Base-by-base conservation (phyloP, 2,888 invertebrate species). In the Halictus quadricinctus region DNA sequence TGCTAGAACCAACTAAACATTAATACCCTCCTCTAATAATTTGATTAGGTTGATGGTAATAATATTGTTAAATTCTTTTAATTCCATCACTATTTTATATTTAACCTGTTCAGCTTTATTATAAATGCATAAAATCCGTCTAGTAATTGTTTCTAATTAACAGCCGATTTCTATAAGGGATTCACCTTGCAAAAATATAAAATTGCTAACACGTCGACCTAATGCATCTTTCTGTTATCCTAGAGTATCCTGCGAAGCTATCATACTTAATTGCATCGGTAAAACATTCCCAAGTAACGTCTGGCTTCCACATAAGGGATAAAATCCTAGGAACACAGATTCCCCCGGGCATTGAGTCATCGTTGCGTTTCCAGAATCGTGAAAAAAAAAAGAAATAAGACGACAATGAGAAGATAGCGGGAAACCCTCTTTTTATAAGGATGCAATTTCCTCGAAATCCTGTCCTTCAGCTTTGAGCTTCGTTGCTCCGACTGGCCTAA, bases 281-380 rank as follows among this genome's bases (percentile, higher is more conserved):
- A 25, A 12, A 64, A 25, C 21, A n/a, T 36, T 58, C 58, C 41
- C n/a, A 58, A 29, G 41, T n/a, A 70, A 43, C n/a, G 4, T 21
- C 6, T 12, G n/a, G 0, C n/a, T 43, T 70, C 36, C 41, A n/a
- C 12, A 43, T 70, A 70, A n/a, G 41, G 70, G 70, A 70, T 21
- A 43, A 41, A 6, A 21, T 58, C 58, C 50, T 25, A 70, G 25
- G 46, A 64, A 41, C n/a, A 77, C 64, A 54, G 4, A 6, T 13
- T n/a, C 58, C 12, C 58, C 12, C n/a, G 58, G n/a, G 60, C 79
- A 80, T 89, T 88, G 90, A 91, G 80, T 91, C 91, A 91, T 72
- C 79, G 88, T 89, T 13, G 84, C 81, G 89, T 90, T 86, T 90
- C 86, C 79, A 83, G 43, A 72, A 87, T 70, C 64, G 64, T 64